Percentiles rank a stretch among this genome's conserved stretches.
These are phyloP conservation scores for Magallana gigas DNA, from an alignment of 1,140 invertebrate genomes.

Conservation along the genomic window DNA sequence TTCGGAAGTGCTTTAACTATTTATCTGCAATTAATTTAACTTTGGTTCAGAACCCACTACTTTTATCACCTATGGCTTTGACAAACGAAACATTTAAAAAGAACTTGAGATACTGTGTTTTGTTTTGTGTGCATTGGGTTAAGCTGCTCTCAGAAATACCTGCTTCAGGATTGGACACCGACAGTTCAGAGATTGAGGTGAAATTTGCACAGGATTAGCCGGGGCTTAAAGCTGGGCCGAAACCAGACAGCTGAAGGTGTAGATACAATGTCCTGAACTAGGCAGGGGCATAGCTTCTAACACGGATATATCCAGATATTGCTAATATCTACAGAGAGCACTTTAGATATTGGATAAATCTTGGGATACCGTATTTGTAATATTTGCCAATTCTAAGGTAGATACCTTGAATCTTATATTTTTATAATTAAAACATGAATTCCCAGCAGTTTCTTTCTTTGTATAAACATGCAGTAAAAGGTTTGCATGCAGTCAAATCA, in stretches of 20 bases:
- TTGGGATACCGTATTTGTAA: neutral
- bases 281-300: neutral
- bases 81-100: slow-evolving; percentile 12
- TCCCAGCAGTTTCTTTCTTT: no score
- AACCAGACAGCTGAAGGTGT: neutral
- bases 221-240: neutral
- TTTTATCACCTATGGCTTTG: neutral
- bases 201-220: neutral
- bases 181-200: neutral
- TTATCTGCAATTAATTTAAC: slow-evolving; percentile 26
- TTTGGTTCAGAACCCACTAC: neutral
- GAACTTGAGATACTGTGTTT: neutral
- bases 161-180: neutral
- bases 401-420: neutral
- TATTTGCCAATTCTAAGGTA: neutral
- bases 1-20: neutral
- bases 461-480: no score
- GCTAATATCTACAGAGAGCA: neutral
- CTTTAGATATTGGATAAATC: neutral
- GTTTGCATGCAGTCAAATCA: neutral
- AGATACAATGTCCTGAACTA: neutral
- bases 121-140: neutral
- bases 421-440: neutral
- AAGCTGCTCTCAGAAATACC: slow-evolving; percentile 30
- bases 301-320: neutral